Base-by-base conservation (phyloP, 2,797 vertebrate species). In the Atherinosoma microstoma region DNA sequence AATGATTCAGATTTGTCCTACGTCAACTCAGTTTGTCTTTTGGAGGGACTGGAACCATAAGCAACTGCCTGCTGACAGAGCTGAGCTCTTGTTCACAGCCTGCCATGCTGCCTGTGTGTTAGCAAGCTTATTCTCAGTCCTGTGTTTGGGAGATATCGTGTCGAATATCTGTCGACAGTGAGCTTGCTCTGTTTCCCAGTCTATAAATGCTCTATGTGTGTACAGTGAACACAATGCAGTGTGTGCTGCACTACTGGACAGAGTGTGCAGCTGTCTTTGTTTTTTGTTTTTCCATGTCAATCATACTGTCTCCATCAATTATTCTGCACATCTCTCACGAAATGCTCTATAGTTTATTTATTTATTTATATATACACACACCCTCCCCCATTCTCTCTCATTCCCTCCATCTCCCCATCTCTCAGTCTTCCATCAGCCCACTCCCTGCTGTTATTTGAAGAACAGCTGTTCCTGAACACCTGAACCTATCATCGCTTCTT, bases 391-490 rank as follows among this genome's bases (percentile, higher is more conserved):
- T 73, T 65, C 64, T 77, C 71, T 72, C 35, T 75, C 65, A 51
- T 82, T 59, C 49, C 30, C 64, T 64, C 61, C 58, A 27, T 35
- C 73, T 64, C 70, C 20, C 76, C 60, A 22, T 72, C 24, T 71
- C 11, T n/a, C 32, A 29, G 58, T 67, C 54, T 42, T 64, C 47
- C 24, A 18, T 76, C 75, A 29, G 1, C 75, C 78, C 53, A 53
- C 76, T 56, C 64, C 71, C 54, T 73, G 35, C 40, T 80, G 49
- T 75, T 75, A 77, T 84, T 89, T 74, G 65, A 58, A 80, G 63
- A 88, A 73, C 94, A 94, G 91, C 93, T 95, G 94, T 93, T 93
- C 69, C 59, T 67, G 77, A 87, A 90, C 93, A 94, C 94, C 93
- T 94, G 93, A 93, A 91, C 76, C 74, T 73, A 71, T 72, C 79